Base-by-base conservation (phyloP, 2,888 invertebrate species). In the Volucella zonaria region DNA sequence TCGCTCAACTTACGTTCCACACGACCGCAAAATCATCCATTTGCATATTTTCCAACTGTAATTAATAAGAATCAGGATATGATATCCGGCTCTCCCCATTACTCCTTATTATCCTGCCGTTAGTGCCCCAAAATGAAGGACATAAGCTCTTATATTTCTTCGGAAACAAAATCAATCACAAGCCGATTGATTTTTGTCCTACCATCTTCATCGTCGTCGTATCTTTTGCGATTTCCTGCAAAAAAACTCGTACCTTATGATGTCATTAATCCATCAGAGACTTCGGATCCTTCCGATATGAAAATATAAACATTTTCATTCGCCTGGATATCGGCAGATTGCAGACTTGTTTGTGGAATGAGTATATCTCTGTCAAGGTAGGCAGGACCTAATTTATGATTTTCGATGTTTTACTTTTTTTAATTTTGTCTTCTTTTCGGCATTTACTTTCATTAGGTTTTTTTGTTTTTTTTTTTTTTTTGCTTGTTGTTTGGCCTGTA, bases 301-400 rank as follows among this genome's bases (percentile, higher is more conserved):
- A 15, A 51, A 42, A 58, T n/a, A 67, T 18, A 74, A 49, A 68
- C 14, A 47, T 51, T 43, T 80, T 49, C 14, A 11, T 15, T 11
- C 42, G 42, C 51, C 51, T 62, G 67, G 11, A 62, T 49, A 52
- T 62, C 54, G 23, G 40, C 31, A 62, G 67, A 80, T 80, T 68
- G 74, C 67, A 74, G 51, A 6, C 6, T 6, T 31, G 31, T 31
- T 59, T 14, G 8, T 31, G 59, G 15, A 59, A 45, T n/a, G 12
- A 38, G 40, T 14, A 18, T 47, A 45, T 54, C 45, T 54, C 23
- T 66, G 42, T 31, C 31, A 31, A 56, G 68, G 78, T 58, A 64
- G 70, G 81, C 51, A 51, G 56, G 62, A 56, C 68, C 73, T 78
- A 68, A 82, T 78, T 82, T 78, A 78, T 64, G 62, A 68, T 71